Evolutionary conservation across 2,888 invertebrate species (phyloP).

Genomic region (Aleiodes leptofemur): DNA sequence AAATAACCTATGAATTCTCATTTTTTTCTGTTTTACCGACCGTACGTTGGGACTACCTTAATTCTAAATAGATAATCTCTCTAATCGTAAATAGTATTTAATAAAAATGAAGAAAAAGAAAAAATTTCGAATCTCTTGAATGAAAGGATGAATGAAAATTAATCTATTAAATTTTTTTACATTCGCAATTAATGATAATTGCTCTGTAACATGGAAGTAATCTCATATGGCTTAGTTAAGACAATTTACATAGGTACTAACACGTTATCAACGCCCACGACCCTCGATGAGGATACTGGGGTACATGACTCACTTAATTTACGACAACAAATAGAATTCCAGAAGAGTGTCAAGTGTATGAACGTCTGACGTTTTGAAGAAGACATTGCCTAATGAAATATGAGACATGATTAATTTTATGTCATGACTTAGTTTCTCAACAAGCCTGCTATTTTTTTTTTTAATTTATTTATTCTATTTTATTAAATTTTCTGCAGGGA

Average conservation of each 20-base stretch:
- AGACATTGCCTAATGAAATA: conserved; percentile 19
- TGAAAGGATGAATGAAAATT: conserved; percentile 4
- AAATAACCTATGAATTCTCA: too few species aligned
- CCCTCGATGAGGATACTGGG: conserved; percentile 60
- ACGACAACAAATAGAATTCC: conserved; percentile 64
- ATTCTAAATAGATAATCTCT: not conserved
- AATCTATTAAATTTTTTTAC: conserved; percentile 39
- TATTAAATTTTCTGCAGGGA: conserved; percentile 77
- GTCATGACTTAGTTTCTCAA: too few species aligned
- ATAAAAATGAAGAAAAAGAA: not conserved
- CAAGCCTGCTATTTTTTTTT: too few species aligned
- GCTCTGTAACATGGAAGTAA: conserved; percentile 57
- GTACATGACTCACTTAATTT: conserved; percentile 54
- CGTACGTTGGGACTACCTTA: too few species aligned
- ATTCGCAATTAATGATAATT: conserved; percentile 64
- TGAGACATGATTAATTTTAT: conserved; percentile 7
- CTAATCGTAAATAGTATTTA: not conserved
- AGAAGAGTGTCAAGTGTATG: conserved; percentile 47
- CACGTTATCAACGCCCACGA: conserved; percentile 56
- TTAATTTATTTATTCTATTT: not conserved
- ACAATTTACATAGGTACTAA: conserved; percentile 64
- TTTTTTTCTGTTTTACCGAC: too few species aligned
- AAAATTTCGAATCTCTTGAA: not conserved
- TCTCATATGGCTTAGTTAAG: conserved; percentile 70
- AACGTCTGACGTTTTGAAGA: not conserved